A percentile compares a stretch with the other conserved stretches of the same genome.
phyloP scores from a whole-genome alignment of 2,888 invertebrate genomes.

The Heliothis peltigera region DNA sequence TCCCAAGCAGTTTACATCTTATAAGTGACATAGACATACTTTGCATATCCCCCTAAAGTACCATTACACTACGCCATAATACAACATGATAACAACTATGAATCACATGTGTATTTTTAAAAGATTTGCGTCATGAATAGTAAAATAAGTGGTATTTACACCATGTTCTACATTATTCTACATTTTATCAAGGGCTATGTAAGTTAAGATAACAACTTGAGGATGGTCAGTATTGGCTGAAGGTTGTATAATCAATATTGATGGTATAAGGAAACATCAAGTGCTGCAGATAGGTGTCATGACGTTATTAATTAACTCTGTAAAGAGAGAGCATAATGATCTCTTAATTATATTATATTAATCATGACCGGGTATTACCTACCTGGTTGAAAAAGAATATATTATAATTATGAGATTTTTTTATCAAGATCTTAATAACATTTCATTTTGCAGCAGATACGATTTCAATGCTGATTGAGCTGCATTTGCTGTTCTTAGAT shows the following conservation, averaged over 20 bases:
- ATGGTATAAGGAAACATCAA: conserved; percentile 10
- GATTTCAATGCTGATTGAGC: neutral
- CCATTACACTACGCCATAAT: conserved; percentile 33
- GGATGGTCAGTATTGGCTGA: conserved; percentile 45
- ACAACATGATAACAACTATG: conserved; percentile 33
- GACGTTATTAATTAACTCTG: neutral
- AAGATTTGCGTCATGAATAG: neutral
- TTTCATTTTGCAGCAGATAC: neutral
- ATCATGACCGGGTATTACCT: too few species aligned
- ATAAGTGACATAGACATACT: neutral
- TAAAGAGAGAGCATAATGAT: neutral
- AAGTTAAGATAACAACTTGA: conserved; percentile 25
- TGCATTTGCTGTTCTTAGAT: neutral
- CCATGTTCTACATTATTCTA: neutral
- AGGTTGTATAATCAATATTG: neutral
- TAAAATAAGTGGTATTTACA: neutral
- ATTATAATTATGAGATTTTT: too few species aligned
- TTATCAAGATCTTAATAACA: too few species aligned
- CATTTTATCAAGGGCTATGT: neutral
- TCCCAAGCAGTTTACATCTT: conserved; percentile 1
- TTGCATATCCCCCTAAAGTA: conserved; percentile 8
- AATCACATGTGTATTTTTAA: conserved; percentile 17
- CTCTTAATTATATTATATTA: too few species aligned
- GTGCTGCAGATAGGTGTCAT: conserved; percentile 1
- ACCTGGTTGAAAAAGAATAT: too few species aligned